Evolutionary conservation across 2,888 invertebrate species (phyloP).

Genomic region (Oasisia sp.): DNA sequence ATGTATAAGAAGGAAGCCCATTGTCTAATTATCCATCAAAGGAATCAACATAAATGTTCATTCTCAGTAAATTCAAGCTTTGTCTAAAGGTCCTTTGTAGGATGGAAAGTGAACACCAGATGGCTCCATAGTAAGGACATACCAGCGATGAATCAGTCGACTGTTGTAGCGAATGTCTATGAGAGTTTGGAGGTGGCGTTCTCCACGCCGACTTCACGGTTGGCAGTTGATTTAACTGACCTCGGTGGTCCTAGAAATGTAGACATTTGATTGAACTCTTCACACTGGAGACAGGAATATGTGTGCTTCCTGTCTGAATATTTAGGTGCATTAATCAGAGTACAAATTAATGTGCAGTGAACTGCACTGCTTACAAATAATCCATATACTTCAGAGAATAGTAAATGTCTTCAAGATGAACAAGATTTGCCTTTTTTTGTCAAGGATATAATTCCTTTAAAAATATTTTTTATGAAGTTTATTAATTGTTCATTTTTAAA

Average conservation of each 20-base stretch:
- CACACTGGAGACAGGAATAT: slow-evolving; percentile 3
- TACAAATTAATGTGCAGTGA: background rate
- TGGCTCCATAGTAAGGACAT: background rate
- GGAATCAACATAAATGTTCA: background rate
- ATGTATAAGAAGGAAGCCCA: background rate
- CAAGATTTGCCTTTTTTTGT: too few species aligned
- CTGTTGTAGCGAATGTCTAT: background rate
- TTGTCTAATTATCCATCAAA: background rate
- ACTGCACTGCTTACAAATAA: background rate
- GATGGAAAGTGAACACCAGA: background rate
- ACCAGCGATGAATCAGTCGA: slow-evolving; percentile 4
- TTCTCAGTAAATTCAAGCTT: background rate
- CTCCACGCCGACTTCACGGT: slow-evolving; percentile 51
- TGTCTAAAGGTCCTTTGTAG: background rate
- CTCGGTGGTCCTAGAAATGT: background rate
- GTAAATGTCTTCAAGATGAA: too few species aligned
- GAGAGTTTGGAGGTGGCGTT: slow-evolving; percentile 37
- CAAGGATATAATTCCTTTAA: too few species aligned
- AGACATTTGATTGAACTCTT: background rate
- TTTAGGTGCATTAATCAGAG: background rate
- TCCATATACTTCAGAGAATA: too few species aligned
- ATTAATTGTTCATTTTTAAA: background rate
- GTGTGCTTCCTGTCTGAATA: background rate
- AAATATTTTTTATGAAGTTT: too few species aligned
- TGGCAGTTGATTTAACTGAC: background rate